Conservation (phyloP, 2,888 invertebrate species). For the Zhuqinia jingwanae region DNA sequence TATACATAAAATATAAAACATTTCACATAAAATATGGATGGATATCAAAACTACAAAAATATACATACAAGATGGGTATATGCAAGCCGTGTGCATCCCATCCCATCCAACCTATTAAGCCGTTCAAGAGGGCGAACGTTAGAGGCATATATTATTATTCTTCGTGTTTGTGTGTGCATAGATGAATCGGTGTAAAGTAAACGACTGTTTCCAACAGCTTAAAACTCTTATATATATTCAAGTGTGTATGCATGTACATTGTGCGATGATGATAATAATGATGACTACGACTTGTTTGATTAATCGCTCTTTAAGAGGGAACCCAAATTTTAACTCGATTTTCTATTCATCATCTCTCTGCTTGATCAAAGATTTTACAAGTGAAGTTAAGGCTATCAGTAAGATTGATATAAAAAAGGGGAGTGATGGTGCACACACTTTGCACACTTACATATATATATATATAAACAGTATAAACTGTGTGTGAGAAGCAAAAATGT, state of each 20-base stretch:
- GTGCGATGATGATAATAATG: background rate
- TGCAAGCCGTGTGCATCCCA: background rate
- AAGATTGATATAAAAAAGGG: conserved; percentile 63
- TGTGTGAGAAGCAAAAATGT: background rate
- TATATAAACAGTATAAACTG: too few relatives aligned
- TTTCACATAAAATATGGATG: background rate
- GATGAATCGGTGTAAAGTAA: background rate
- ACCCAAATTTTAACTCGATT: conserved; percentile 73
- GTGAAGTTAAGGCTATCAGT: conserved; percentile 59
- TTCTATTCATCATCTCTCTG: conserved; percentile 67
- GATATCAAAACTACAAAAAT: too few relatives aligned
- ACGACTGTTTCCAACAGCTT: conserved; percentile 3
- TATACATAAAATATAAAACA: background rate
- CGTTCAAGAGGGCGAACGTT: background rate
- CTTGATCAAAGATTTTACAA: conserved; percentile 52
- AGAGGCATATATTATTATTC: background rate
- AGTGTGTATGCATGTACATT: background rate
- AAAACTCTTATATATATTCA: background rate
- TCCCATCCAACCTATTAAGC: background rate
- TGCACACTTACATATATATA: too few relatives aligned
- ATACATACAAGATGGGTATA: background rate
- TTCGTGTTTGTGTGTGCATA: background rate
- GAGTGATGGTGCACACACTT: conserved; percentile 43
- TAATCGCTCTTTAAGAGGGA: conserved; percentile 73
- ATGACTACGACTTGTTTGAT: conserved; percentile 67